Evolutionary conservation across 1,140 invertebrate genomes (phyloP), one percentile per base, ranked within the genome.

Genomic region (Pollicipes pollicipes): DNA sequence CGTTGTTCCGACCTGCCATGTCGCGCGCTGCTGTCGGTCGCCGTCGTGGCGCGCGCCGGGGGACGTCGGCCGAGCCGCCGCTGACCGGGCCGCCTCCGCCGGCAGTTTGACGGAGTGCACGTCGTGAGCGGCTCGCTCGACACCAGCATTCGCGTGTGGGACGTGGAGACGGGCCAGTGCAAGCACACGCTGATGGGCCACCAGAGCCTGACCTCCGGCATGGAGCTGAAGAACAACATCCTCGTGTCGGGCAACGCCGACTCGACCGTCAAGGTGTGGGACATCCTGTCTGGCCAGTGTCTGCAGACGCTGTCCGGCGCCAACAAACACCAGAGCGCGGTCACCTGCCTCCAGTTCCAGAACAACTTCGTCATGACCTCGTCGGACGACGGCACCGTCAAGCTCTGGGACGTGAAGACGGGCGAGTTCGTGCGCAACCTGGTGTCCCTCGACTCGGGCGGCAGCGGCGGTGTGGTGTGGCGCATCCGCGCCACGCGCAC

Each of bases 241-340:
- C 84, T 99, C 37, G 95, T 99, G 0, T 98, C 95, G 0, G 96
- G 95, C 21, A 99, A 98, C 82, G 96, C 96, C n/a, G 97, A 99
- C 80, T 97, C 94, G 3, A 98, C 95, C 0, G 94, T 99, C 30
- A 98, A 98, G 84, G 94, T 99, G 27, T 99, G 97, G 97, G 95
- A 99, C 79, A 97, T 99, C 73, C 88, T 90, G 68, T 96, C 90
- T 31, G 97, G 97, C 37, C 90, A 94, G 79, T 99, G 97, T 82
- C 84, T 98, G 74, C 94, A 97, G 82, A 98, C 95, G 3, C 83
- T 99, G 70, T 93, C 93, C 76, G 95, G 93, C 77, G 86, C 89
- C 26, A 92, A 97, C 79, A 97, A 97, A 78, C 97, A 99, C 82
- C 90, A 93, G 77, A 97, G 94, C 72, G 97, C 97, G 63, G 95